A percentile compares a stretch with the other conserved stretches of the same genome.
Conservation (phyloP, 2,888 invertebrate species). For the Octonoba sinensis region DNA sequence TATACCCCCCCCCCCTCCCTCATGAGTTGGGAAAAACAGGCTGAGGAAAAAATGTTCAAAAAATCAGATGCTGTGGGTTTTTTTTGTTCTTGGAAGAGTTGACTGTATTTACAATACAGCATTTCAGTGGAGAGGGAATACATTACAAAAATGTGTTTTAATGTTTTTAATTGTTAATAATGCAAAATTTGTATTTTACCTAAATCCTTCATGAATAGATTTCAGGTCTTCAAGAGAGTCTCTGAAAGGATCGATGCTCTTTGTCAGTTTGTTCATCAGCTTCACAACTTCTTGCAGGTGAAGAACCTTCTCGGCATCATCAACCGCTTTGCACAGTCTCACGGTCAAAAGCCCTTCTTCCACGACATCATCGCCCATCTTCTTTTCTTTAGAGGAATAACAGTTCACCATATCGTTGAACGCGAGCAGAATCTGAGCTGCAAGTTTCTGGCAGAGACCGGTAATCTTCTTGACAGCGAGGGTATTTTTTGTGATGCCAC, state of each 20-base stretch:
- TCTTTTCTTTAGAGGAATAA: not conserved
- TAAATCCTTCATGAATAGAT: slow-evolving; percentile 25
- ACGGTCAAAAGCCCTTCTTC: slow-evolving; percentile 31
- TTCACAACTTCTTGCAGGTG: slow-evolving; percentile 18
- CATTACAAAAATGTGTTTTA: too few relatives aligned
- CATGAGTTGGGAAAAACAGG: too few relatives aligned
- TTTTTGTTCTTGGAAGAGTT: too few relatives aligned
- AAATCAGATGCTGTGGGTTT: too few relatives aligned
- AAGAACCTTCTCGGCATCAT: slow-evolving; percentile 14
- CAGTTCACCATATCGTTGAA: slow-evolving; percentile 32
- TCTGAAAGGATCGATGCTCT: slow-evolving; percentile 4
- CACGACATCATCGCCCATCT: slow-evolving; percentile 1
- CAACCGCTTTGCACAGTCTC: slow-evolving; percentile 22
- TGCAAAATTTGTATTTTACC: slow-evolving; percentile 6
- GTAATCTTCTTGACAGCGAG: not conserved
- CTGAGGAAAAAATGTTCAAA: too few relatives aligned
- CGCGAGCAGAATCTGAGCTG: slow-evolving; percentile 25
- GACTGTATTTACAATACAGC: too few relatives aligned
- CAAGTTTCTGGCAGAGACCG: slow-evolving; percentile 16
- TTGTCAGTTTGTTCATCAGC: slow-evolving; percentile 12
- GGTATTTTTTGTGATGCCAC: too few relatives aligned
- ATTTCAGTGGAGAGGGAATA: too few relatives aligned
- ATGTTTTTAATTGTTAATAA: not conserved
- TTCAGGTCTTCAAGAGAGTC: slow-evolving; percentile 16
- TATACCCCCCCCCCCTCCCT: too few relatives aligned